phyloP scores from a whole-genome alignment of 2,113 vertebrate genomes.

The Salminus brasiliensis region DNA sequence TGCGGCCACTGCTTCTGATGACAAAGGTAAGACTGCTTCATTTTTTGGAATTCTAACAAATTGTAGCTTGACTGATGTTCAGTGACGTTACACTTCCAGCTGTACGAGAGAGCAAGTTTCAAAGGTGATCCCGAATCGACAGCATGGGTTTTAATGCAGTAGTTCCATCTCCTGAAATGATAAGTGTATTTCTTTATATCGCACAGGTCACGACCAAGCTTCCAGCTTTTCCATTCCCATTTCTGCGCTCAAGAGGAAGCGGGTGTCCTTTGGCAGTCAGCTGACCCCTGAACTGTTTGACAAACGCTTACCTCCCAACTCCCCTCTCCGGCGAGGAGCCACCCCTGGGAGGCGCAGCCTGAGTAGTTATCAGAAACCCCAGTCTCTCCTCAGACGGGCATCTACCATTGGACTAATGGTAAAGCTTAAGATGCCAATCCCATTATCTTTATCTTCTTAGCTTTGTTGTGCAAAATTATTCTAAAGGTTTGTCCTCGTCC shows the following conservation, averaged over 20 bases:
- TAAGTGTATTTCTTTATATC: neutral
- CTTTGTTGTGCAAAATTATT: neutral
- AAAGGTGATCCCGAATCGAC: too few species aligned
- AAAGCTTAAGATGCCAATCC: conserved; percentile 2
- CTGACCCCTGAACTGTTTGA: conserved; percentile 89
- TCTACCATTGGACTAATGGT: conserved; percentile 72
- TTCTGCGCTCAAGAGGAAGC: conserved; percentile 75
- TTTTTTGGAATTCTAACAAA: neutral
- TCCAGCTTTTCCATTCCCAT: conserved; percentile 23
- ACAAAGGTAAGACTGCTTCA: conserved; percentile 19
- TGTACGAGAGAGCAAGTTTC: too few species aligned
- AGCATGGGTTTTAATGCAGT: too few species aligned
- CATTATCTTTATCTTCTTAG: neutral
- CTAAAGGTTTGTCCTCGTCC: neutral
- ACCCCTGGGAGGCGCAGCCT: conserved; percentile 75
- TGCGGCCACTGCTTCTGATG: conserved; percentile 29
- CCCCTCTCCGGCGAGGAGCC: conserved; percentile 82
- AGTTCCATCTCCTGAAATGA: too few species aligned
- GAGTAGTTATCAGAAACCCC: conserved; percentile 47
- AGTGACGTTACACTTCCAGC: too few species aligned
- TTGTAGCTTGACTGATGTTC: too few species aligned
- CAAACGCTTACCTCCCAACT: conserved; percentile 85
- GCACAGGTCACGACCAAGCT: conserved; percentile 40
- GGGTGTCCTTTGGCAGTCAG: conserved; percentile 86
- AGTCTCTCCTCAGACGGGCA: conserved; percentile 77